Evolutionary conservation across 2,113 vertebrate species (phyloP), one percentile per base, ranked within the genome.

Genomic region (Odocoileus hemionus): DNA sequence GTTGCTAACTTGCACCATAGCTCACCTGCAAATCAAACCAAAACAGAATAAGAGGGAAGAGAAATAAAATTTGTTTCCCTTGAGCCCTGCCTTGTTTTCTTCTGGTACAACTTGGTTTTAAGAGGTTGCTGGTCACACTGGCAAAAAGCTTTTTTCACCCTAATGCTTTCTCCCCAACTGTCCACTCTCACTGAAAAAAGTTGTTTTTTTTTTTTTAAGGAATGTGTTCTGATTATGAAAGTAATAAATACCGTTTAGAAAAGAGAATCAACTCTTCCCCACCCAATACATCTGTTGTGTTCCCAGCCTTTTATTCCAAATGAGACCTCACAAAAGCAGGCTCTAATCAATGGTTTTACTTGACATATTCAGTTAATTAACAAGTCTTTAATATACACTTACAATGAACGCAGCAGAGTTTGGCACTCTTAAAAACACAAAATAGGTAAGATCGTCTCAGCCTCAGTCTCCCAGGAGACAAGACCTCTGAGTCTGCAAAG

Each of bases 171-270:
- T 61, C 78, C 28, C 30, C 85, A 90, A 25, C 39, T 88, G 10
- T 64, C 89, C 3, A 67, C 83, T 52, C 67, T 89, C 79, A 84
- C 84, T 85, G 55, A 80, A 82, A 58, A 74, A n/a, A 47, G 17
- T 6, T 70, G 28, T 12, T 3, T 4, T 19, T 64, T 9, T 15
- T 36, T 36, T 80, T 80, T 33, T 43, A 61, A 74, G 13, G 26
- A 70, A 70, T 86, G 19, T 83, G 91, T 92, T 88, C 16, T 95
- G 70, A 79, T 90, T 92, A 84, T 60, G 61, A 96, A 93, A 96
- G 93, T 85, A 80, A 86, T 74, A 85, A 95, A 87, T 92, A 26
- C 9, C 19, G 30, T 43, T 93, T 95, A 36, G 93, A 91, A 95
- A 96, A 83, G 7, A 91, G 61, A 86, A 19, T 57, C 50, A 5